Conservation (phyloP, 2,113 vertebrate species). For the Corydoras maculifer region DNA sequence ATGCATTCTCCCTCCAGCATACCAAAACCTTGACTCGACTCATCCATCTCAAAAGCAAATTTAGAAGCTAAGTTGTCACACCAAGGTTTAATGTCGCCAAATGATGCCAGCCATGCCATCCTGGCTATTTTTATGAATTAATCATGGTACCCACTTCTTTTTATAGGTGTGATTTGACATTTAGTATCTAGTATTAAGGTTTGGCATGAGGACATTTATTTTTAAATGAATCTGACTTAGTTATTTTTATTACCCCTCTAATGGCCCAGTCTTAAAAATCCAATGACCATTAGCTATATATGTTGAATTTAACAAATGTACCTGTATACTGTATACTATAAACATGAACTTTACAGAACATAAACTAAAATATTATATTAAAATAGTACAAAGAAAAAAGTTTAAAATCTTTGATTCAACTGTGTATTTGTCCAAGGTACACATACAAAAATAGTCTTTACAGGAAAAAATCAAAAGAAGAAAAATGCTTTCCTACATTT, state of each 20-base stretch:
- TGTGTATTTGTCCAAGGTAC: neutral
- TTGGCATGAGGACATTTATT: constrained; percentile 16
- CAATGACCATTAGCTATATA: neutral
- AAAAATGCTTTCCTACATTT: too few species aligned
- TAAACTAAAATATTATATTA: too few species aligned
- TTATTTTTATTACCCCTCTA: too few species aligned
- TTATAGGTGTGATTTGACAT: constrained; percentile 32
- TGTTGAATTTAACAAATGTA: neutral
- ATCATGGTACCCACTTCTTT: constrained; percentile 31
- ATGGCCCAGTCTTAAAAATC: neutral
- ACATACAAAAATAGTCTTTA: neutral
- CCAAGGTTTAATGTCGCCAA: constrained; percentile 46
- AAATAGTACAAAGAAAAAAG: too few species aligned
- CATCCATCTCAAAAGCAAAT: constrained; percentile 46
- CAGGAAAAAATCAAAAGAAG: neutral
- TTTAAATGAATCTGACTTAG: too few species aligned
- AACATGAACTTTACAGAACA: neutral
- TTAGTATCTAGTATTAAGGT: neutral
- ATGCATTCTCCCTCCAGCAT: constrained; percentile 22
- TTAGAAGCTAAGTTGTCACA: constrained; percentile 56
- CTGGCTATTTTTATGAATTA: constrained; percentile 61
- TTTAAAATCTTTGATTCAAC: too few species aligned
- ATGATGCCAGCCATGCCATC: constrained; percentile 49
- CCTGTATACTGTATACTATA: too few species aligned
- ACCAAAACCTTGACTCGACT: constrained; percentile 18